Evolutionary conservation across 2,113 vertebrate species (phyloP).

Genomic region (Calyptommatus sinebrachiatus): DNA sequence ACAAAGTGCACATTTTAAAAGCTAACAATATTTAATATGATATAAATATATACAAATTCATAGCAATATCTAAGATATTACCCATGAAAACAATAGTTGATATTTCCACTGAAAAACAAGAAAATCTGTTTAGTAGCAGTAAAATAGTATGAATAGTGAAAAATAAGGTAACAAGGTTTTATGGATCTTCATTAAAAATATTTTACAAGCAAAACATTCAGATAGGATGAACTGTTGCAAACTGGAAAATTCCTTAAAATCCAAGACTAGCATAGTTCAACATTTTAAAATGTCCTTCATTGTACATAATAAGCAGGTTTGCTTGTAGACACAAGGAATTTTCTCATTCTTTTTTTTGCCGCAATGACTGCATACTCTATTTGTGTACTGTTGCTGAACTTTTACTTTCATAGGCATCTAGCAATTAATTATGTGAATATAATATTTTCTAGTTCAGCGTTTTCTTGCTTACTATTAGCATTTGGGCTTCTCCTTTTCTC

Average conservation of each 20-base stretch:
- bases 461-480: background rate
- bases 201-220: background rate
- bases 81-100: background rate
- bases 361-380: background rate
- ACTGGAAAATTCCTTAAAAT: background rate
- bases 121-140: background rate
- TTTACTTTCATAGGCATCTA: background rate
- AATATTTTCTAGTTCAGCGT: conserved; percentile 2
- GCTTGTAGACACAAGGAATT: background rate
- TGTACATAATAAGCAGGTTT: background rate
- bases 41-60: background rate
- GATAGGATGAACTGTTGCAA: background rate
- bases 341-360: background rate
- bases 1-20: background rate
- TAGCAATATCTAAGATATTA: background rate
- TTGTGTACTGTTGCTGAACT: background rate
- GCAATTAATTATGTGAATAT: background rate
- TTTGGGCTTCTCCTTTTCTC: background rate
- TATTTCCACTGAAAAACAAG: background rate
- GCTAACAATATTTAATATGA: background rate
- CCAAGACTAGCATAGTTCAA: no score
- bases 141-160: background rate
- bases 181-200: background rate
- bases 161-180: background rate
- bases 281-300: no score